Percentiles rank a stretch among this genome's conserved stretches.
Evolutionary conservation across 2,113 vertebrate species (phyloP).

Genomic region (Scartelaos histophorus): DNA sequence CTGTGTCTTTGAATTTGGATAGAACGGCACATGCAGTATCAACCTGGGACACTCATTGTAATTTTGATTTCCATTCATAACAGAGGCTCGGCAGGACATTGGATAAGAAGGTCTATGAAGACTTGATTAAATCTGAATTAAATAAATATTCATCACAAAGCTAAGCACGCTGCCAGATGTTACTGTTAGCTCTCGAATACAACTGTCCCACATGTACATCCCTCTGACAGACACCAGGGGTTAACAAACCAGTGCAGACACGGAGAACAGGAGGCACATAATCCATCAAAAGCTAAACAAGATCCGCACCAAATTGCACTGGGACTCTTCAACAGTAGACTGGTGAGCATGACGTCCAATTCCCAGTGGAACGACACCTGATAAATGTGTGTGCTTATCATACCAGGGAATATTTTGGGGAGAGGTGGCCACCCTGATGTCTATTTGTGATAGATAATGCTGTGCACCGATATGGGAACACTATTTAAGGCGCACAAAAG

Average conservation of each 20-base stretch:
- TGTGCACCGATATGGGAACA: constrained; percentile 29
- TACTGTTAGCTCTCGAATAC: constrained; percentile 49
- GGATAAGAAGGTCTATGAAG: constrained; percentile 56
- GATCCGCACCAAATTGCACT: constrained; percentile 31
- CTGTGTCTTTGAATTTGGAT: constrained; percentile 64
- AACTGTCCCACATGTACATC: constrained; percentile 45
- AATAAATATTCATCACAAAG: constrained; percentile 60
- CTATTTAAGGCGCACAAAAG: constrained; percentile 26
- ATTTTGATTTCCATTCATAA: constrained; percentile 53
- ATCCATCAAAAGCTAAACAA: constrained; percentile 59
- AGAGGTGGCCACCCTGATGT: constrained; percentile 31
- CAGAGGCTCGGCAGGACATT: constrained; percentile 40
- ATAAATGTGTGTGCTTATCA: constrained; percentile 22
- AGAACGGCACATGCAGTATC: constrained; percentile 64
- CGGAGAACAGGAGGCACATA: constrained; percentile 32
- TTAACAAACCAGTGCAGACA: constrained; percentile 20
- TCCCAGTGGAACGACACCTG: constrained; percentile 13
- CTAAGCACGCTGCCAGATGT: constrained; percentile 61
- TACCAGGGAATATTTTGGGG: constrained; percentile 16
- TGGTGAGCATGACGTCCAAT: constrained; percentile 2
- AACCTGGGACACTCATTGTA: constrained; percentile 62
- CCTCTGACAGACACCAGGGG: constrained; percentile 53
- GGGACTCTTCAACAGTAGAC: constrained; percentile 26
- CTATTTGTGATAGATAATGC: constrained; percentile 37
- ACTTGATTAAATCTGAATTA: constrained; percentile 61